Evolutionary conservation across 2,797 vertebrate genomes (phyloP).

Genomic region (Erithacus rubecula): DNA sequence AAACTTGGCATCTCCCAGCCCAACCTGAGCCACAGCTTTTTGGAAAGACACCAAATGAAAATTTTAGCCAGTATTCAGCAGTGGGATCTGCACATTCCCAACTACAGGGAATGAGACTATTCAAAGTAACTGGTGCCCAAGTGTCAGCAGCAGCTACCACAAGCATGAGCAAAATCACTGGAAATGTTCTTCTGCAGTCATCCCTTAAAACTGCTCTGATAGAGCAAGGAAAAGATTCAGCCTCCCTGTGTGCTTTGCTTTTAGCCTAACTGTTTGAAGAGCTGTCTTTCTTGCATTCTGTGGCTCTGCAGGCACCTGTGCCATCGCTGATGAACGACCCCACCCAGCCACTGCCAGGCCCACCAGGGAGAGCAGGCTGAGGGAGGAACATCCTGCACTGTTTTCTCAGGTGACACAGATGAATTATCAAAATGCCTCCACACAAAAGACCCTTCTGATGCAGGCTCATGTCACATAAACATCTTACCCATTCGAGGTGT

Average conservation of each 20-base stretch:
- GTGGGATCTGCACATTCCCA: neutral
- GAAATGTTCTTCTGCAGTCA: neutral
- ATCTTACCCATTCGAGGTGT: neutral
- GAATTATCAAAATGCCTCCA: neutral
- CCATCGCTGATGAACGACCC: neutral
- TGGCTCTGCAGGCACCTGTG: neutral
- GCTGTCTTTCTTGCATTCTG: neutral
- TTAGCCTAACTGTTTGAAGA: neutral
- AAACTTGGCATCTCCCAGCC: neutral
- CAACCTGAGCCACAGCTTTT: neutral
- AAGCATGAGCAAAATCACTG: neutral
- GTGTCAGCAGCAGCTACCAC: neutral
- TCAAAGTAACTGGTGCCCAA: neutral
- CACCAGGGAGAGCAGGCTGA: neutral
- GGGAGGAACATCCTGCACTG: neutral
- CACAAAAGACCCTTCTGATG: neutral
- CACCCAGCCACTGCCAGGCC: neutral
- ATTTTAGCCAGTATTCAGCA: neutral
- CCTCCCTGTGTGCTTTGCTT: neutral
- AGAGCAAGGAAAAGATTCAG: neutral
- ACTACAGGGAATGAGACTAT: neutral
- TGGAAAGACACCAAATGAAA: neutral
- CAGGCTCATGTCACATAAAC: neutral
- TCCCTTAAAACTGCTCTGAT: neutral
- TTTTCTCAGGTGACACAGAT: neutral